phyloP scores from a whole-genome alignment of 2,113 vertebrate species.

The Charina bottae region DNA sequence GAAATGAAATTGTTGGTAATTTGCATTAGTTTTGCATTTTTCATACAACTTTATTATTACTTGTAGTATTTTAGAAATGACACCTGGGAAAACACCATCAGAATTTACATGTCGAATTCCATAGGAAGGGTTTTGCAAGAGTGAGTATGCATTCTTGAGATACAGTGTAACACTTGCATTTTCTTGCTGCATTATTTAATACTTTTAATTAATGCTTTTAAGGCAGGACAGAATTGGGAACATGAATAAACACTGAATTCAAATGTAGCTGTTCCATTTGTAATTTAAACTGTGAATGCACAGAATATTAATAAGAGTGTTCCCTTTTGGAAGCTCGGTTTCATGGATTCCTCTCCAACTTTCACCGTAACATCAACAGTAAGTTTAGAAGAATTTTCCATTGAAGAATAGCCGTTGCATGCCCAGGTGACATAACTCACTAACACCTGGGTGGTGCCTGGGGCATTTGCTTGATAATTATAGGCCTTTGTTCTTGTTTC shows the following conservation, averaged over 20 bases:
- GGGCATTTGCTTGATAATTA: constrained; percentile 71
- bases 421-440: constrained; percentile 67
- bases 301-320: not conserved
- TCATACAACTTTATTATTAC: not conserved
- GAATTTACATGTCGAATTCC: not conserved
- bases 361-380: constrained; percentile 32
- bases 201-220: not conserved
- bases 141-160: no score
- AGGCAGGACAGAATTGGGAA: not conserved
- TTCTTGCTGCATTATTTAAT: not conserved
- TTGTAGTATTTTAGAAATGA: not conserved
- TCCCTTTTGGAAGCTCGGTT: constrained; percentile 22
- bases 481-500: constrained; percentile 67
- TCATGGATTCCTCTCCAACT: constrained; percentile 9
- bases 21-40: no score
- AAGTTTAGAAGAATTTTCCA: constrained; percentile 30
- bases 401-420: constrained; percentile 69
- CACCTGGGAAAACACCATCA: not conserved
- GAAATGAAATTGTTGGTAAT: not conserved
- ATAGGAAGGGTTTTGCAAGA: not conserved
- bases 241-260: not conserved
- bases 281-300: constrained; percentile 9
- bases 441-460: constrained; percentile 75
- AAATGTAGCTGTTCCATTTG: not conserved
- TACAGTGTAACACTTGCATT: no score